These are phyloP conservation scores for Brachynemurus nebulosus DNA, from an alignment of 2,888 invertebrate species.

Conservation along the genomic window DNA sequence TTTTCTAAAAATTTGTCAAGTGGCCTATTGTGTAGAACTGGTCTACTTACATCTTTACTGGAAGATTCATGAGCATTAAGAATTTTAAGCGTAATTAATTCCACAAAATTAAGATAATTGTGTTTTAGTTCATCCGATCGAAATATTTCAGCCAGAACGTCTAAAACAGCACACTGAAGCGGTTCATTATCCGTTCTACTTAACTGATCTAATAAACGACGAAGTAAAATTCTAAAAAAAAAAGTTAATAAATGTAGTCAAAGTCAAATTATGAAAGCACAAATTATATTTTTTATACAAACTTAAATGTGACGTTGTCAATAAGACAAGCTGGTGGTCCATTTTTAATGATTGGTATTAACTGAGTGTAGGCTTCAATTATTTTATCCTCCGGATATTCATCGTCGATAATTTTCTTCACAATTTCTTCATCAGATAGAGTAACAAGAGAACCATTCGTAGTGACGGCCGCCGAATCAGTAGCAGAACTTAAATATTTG, in stretches of 20 bases:
- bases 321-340: slow-evolving; percentile 29
- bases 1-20: background rate
- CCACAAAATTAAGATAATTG: slow-evolving; percentile 78
- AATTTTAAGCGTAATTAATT: slow-evolving; percentile 79
- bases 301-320: slow-evolving; percentile 22
- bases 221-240: slow-evolving; percentile 46
- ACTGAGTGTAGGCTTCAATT: slow-evolving; percentile 9
- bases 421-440: background rate
- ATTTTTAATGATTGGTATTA: slow-evolving; percentile 14
- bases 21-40: background rate
- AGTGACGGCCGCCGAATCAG: background rate
- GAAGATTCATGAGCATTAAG: slow-evolving; percentile 69
- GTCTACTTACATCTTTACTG: slow-evolving; percentile 42
- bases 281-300: slow-evolving; percentile 1
- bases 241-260: slow-evolving; percentile 8
- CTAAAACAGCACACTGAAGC: slow-evolving; percentile 61
- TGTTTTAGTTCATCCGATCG: slow-evolving; percentile 59
- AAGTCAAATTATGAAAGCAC: slow-evolving; percentile 1
- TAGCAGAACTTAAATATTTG: background rate
- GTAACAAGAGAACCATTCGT: background rate
- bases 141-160: slow-evolving; percentile 74
- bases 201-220: slow-evolving; percentile 64
- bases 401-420: background rate
- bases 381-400: background rate
- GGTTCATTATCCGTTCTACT: slow-evolving; percentile 41